Base-by-base conservation (phyloP, 2,888 invertebrate species). In the Parochlus steinenii region DNA sequence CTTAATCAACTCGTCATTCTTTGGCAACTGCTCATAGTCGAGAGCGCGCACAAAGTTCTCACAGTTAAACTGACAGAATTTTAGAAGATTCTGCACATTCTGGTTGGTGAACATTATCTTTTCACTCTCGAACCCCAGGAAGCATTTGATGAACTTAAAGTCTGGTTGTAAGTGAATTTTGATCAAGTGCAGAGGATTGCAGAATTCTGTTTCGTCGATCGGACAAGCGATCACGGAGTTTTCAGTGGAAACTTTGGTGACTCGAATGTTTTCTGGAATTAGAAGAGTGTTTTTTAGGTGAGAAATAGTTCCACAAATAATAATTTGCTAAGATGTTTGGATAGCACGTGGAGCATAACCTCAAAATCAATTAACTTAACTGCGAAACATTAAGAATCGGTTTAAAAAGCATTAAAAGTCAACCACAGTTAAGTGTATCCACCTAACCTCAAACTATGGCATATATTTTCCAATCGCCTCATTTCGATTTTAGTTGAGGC, bases 161-260 rank as follows among this genome's bases (percentile, higher is more conserved):
- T 58, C 56, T 23, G 54, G 48, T 25, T 49, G 51, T 20, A 69
- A 56, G 47, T 60, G 58, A 43, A 65, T 54, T 42, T 63, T 64
- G 28, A 62, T 62, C 35, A 65, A 44, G 39, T 63, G 62, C 38
- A 63, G 45, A 3, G 53, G 66, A 38, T 59, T 62, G 56, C 53
- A 24, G 59, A 62, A 18, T 59, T 62, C 42, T 49, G 59, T 42
- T 62, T 63, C 54, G 47, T 64, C 55, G 47, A 61, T 51, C 55
- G 63, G 47, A 61, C 71, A 56, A 40, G 65, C 59, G 38, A 70
- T 61, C 38, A 69, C 43, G 18, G 56, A 46, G 39, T 57, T 55
- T 40, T 58, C 59, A 20, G 48, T 50, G 37, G 49, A 50, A 20
- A 58, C 49, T 10, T 49, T 47, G 11, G 48, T 53, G 6, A 58